A percentile compares a stretch with the other conserved stretches of the same genome.
These are phyloP conservation scores for Entomobrya multifasciata DNA, from an alignment of 2,888 invertebrate species.

Conservation along the genomic window DNA sequence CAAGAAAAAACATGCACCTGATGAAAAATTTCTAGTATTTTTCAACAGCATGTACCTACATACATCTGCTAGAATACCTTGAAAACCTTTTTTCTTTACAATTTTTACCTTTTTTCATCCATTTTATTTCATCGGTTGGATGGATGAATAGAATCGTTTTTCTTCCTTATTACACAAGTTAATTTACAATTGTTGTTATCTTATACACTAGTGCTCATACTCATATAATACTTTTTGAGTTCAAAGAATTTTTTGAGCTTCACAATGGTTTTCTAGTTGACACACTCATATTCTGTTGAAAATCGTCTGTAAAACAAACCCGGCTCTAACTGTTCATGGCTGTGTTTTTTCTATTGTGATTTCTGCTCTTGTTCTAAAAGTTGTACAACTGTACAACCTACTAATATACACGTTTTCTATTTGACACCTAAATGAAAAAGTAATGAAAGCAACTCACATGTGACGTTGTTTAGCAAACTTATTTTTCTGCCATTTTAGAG, in stretches of 20 bases:
- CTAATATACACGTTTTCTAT: neutral
- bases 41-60: neutral
- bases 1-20: neutral
- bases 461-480: no score
- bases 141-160: slow-evolving; percentile 26
- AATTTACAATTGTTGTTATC: slow-evolving; percentile 1
- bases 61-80: neutral
- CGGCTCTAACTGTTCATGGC: slow-evolving; percentile 59
- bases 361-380: slow-evolving; percentile 30
- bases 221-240: slow-evolving; percentile 4
- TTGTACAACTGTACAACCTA: no score
- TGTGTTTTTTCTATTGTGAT: slow-evolving; percentile 33
- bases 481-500: no score
- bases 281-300: neutral
- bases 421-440: slow-evolving; percentile 9
- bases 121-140: slow-evolving; percentile 58
- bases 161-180: neutral
- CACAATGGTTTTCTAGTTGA: slow-evolving; percentile 25
- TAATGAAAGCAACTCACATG: neutral
- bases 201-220: neutral
- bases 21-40: neutral
- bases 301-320: slow-evolving; percentile 13
- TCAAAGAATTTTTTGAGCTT: slow-evolving; percentile 7
- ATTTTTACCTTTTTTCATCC: slow-evolving; percentile 43
- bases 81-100: slow-evolving; percentile 45